Conservation (phyloP, 2,797 vertebrate species). For the Anas georgica region DNA sequence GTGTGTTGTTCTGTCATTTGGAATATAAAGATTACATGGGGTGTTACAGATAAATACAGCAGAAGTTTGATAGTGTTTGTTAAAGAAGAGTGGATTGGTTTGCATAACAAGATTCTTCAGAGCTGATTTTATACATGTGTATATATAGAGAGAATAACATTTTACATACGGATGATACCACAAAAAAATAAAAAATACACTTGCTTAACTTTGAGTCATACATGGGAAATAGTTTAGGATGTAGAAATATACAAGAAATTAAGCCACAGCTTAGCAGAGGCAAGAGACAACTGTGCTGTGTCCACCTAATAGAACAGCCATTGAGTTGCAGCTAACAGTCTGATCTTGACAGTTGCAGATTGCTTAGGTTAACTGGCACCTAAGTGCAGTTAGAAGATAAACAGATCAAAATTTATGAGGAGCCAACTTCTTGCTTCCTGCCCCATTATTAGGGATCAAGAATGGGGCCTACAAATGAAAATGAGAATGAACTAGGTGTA, state of each 20-base stretch:
- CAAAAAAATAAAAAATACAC: not conserved
- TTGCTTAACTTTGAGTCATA: not conserved
- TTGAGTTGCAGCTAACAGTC: conserved; percentile 9
- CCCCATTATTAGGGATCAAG: not conserved
- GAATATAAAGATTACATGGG: not conserved
- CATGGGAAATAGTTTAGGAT: not conserved
- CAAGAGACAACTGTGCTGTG: conserved; percentile 29
- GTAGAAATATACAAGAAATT: conserved; percentile 10
- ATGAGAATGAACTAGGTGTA: not conserved
- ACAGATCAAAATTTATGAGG: not conserved
- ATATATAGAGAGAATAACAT: not conserved
- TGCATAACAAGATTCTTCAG: not conserved
- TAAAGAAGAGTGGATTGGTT: not conserved
- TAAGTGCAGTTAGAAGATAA: not conserved
- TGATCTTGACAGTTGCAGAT: conserved; percentile 25
- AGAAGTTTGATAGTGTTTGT: not conserved
- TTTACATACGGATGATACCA: not conserved
- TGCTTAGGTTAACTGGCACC: conserved; percentile 20
- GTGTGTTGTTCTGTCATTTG: not conserved
- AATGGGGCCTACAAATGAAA: not conserved
- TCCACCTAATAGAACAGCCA: conserved; percentile 24
- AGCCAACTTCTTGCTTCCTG: not conserved
- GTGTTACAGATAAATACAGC: not conserved
- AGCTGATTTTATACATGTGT: not conserved
- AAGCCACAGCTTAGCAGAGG: conserved; percentile 15